Evolutionary conservation across 1,140 invertebrate species (phyloP).

Genomic region (Streblospio benedicti): DNA sequence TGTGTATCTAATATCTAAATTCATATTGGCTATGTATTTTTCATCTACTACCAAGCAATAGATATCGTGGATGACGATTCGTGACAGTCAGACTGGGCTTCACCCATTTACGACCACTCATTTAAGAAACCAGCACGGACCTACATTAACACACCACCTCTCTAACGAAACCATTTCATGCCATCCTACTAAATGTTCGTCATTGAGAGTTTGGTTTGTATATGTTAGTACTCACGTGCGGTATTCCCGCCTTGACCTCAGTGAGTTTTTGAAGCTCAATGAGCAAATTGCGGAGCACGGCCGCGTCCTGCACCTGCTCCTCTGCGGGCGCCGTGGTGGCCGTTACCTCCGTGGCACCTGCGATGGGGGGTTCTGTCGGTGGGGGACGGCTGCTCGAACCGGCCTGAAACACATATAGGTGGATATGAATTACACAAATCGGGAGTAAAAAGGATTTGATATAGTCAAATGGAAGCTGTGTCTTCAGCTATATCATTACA

Average conservation of each 20-base stretch:
- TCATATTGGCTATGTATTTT: too few relatives aligned
- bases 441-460: too few relatives aligned
- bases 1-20: too few relatives aligned
- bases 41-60: not conserved
- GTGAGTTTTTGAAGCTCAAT: not conserved
- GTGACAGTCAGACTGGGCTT: not conserved
- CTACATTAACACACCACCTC: not conserved
- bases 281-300: not conserved
- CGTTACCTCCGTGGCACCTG: too few relatives aligned
- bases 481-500: too few relatives aligned
- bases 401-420: too few relatives aligned
- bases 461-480: too few relatives aligned
- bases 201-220: not conserved
- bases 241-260: not conserved
- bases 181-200: not conserved
- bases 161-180: not conserved
- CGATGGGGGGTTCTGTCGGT: too few relatives aligned
- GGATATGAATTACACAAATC: too few relatives aligned
- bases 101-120: not conserved
- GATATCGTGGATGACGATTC: not conserved
- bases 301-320: not conserved
- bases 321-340: too few relatives aligned
- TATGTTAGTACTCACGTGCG: not conserved
- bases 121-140: not conserved
- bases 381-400: too few relatives aligned